These are phyloP conservation scores for Bergia sp. DNA, from an alignment of 92 coral and sea anemone species.

Conservation along the genomic window DNA sequence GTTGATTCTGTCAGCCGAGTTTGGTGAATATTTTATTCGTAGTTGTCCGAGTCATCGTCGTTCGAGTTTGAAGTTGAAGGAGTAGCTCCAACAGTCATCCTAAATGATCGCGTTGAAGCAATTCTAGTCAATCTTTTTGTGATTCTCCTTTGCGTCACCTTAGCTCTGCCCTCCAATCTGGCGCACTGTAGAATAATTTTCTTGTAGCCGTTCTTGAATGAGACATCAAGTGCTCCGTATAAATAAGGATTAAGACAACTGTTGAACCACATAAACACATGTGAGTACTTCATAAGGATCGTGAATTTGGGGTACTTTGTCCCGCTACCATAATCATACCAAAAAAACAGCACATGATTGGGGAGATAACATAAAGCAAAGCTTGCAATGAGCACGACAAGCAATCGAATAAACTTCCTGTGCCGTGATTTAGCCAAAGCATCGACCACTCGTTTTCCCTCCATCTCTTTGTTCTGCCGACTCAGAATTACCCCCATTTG, in stretches of 20 bases:
- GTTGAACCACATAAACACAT: slow-evolving; percentile 90
- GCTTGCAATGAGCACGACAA: slow-evolving; percentile 83
- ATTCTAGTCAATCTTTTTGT: slow-evolving; percentile 68
- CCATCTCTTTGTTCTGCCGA: slow-evolving; percentile 70
- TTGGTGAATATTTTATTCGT: not conserved
- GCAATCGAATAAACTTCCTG: slow-evolving; percentile 83
- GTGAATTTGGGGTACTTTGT: slow-evolving; percentile 75
- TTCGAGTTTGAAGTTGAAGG: slow-evolving; percentile 31
- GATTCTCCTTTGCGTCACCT: slow-evolving; percentile 73
- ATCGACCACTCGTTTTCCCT: slow-evolving; percentile 70
- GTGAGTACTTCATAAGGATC: slow-evolving; percentile 92
- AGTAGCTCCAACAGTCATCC: not conserved
- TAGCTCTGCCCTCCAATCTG: slow-evolving; percentile 76
- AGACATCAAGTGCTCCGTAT: slow-evolving; percentile 92
- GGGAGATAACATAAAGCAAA: slow-evolving; percentile 95
- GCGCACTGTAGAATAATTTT: slow-evolving; percentile 78
- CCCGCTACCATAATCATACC: slow-evolving; percentile 94
- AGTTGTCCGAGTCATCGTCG: not conserved
- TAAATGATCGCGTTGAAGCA: slow-evolving; percentile 29
- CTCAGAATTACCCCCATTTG: slow-evolving; percentile 78
- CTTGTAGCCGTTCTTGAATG: slow-evolving; percentile 81
- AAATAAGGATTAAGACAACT: slow-evolving; percentile 94
- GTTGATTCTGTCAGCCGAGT: not conserved
- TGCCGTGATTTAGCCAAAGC: slow-evolving; percentile 73
- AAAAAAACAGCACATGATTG: slow-evolving; percentile 91